phyloP scores from a whole-genome alignment of 2,113 vertebrate genomes.

The Acanthochromis polyacanthus region DNA sequence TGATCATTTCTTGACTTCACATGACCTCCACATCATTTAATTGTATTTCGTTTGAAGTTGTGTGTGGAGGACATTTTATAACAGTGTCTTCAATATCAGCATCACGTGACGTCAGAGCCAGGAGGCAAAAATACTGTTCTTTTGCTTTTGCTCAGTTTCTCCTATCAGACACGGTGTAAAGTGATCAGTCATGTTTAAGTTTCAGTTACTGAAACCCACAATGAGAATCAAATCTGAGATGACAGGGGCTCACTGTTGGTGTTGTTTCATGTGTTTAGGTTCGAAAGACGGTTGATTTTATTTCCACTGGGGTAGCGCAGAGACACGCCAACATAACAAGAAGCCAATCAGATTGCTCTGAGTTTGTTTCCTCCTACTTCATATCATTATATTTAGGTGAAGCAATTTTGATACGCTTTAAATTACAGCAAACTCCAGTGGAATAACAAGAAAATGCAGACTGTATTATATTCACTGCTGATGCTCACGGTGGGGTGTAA shows the following conservation, averaged over 20 bases:
- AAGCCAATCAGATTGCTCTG: slow-evolving; percentile 46
- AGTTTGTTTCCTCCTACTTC: slow-evolving; percentile 43
- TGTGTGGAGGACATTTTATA: too few species aligned
- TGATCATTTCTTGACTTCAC: too few species aligned
- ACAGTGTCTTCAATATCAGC: too few species aligned
- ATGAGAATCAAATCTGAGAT: slow-evolving; percentile 7
- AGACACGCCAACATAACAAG: not conserved
- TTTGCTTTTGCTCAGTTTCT: too few species aligned
- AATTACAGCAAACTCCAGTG: not conserved
- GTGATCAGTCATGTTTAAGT: not conserved
- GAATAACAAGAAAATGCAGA: slow-evolving; percentile 35
- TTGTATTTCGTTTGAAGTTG: too few species aligned
- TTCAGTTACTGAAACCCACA: slow-evolving; percentile 25
- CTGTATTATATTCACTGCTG: slow-evolving; percentile 29
- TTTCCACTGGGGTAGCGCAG: slow-evolving; percentile 40
- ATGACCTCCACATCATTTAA: too few species aligned
- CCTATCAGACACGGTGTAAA: not conserved
- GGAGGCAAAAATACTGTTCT: too few species aligned
- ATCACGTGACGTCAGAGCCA: too few species aligned
- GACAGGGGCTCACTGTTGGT: not conserved
- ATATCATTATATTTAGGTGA: slow-evolving; percentile 19
- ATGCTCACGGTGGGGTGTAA: slow-evolving; percentile 39
- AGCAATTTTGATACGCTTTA: not conserved
- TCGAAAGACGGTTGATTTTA: slow-evolving; percentile 15
- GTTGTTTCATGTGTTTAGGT: slow-evolving; percentile 17